Base-by-base conservation (phyloP, 2,888 invertebrate genomes). In the Pimpla rufipes region DNA sequence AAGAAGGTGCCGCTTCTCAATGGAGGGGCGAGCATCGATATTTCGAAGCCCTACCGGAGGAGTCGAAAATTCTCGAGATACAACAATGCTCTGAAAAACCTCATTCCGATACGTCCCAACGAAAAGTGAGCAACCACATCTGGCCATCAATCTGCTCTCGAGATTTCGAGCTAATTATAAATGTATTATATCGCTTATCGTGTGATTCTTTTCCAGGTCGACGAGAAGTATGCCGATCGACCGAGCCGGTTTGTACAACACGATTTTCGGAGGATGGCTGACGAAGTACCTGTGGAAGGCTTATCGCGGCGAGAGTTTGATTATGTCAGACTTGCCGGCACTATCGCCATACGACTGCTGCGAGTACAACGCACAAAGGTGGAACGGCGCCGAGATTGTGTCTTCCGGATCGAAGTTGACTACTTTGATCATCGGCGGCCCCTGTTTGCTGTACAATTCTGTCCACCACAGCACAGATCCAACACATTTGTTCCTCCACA, bases 231-330 rank as follows among this genome's bases (percentile, higher is more conserved):
- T 93, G 90, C 94, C 94, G 0, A 91, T 94, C 29, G 94, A 94
- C 67, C 90, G 89, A 73, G 93, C 94, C 6, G 94, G 94, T 6
- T 93, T 94, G 85, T 93, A 94, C 85, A 94, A 94, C 3, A 94
- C 93, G 83, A 90, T 94, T 52, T 94, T 94, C 16, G 94, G 94
- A 85, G 92, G 94, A 29, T 95, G 95, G 95, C 90, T 95, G 86
- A 94, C 94, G 0, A 90, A 90, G 5, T 93, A 94, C 71, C 93
- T 95, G 92, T 94, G 93, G 93, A 92, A 93, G 55, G 94, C 94
- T 1, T 94, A 94, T 87, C 92, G 91, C 52, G 91, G 92, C 52
- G 94, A 94, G 11, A 94, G 94, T n/a, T 90, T 94, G 0, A 90
- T 90, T 2, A 84, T 92, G 16, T 90, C 93, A 0, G 93, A 94